Conservation (phyloP, 2,113 vertebrate species). For the Boulengerochromis microlepis region DNA sequence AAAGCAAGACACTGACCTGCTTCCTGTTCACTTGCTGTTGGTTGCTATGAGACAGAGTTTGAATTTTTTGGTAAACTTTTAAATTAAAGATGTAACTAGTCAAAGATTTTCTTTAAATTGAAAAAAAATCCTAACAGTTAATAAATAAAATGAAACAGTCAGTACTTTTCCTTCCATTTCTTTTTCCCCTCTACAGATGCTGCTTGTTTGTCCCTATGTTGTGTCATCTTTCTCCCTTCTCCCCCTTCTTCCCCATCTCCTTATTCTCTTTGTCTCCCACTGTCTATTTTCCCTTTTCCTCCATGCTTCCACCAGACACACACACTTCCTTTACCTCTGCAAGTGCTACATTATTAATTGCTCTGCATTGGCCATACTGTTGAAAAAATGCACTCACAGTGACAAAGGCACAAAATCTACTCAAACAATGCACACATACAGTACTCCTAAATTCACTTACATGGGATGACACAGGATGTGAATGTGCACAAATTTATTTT, state of each 20-base stretch:
- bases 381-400: conserved; percentile 7
- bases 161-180: background rate
- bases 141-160: background rate
- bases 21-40: background rate
- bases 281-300: background rate
- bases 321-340: conserved; percentile 54
- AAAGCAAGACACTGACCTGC: background rate
- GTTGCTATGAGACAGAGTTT: conserved; percentile 14
- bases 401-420: background rate
- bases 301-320: conserved; percentile 15
- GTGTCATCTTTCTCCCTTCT: background rate
- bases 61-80: background rate
- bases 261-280: conserved; percentile 40
- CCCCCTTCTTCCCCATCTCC: background rate
- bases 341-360: conserved; percentile 69
- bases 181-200: background rate
- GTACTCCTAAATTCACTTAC: background rate
- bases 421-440: background rate
- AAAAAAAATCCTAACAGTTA: background rate
- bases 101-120: background rate
- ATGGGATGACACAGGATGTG: background rate
- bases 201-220: background rate
- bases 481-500: background rate
- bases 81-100: background rate
- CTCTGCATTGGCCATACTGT: conserved; percentile 49